Evolutionary conservation across 1,140 invertebrate genomes (phyloP).

Genomic region (Meloidogyne floridensis): DNA sequence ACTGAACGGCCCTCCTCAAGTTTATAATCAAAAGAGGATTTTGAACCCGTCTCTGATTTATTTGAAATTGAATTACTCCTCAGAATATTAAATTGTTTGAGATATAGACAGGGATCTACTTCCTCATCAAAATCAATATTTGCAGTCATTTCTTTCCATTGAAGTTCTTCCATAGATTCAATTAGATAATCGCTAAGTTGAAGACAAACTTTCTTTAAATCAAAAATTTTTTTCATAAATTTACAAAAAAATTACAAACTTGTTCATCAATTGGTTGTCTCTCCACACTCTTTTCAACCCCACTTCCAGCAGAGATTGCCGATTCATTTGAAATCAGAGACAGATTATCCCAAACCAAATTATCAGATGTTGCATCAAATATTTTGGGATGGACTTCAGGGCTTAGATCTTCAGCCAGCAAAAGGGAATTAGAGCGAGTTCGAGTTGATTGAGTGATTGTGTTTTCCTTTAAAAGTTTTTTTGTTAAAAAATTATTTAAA

Average conservation of each 20-base stretch:
- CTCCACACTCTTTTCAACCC: constrained; percentile 12
- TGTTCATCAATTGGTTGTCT: constrained; percentile 11
- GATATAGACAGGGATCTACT: constrained; percentile 13
- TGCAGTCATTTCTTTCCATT: constrained; percentile 17
- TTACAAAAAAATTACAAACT: not conserved
- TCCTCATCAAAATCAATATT: constrained; percentile 22
- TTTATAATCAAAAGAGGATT: constrained; percentile 1
- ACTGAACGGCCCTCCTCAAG: constrained; percentile 19
- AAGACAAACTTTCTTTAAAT: constrained; percentile 22
- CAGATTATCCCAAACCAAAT: constrained; percentile 10
- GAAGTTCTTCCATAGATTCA: constrained; percentile 18
- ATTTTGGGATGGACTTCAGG: constrained; percentile 3
- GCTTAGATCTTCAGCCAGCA: constrained; percentile 11
- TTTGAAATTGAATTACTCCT: not conserved
- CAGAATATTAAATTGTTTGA: not conserved
- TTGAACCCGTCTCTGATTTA: not conserved
- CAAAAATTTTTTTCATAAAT: not conserved
- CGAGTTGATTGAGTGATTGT: not conserved
- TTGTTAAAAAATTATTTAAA: not conserved
- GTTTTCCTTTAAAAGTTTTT: not conserved
- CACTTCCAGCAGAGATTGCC: constrained; percentile 1
- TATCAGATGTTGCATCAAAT: constrained; percentile 15
- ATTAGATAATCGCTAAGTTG: constrained; percentile 30
- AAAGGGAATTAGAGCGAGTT: constrained; percentile 1
- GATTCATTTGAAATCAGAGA: constrained; percentile 28